Conservation (phyloP, 2,113 vertebrate species). For the Bufo gargarizans region DNA sequence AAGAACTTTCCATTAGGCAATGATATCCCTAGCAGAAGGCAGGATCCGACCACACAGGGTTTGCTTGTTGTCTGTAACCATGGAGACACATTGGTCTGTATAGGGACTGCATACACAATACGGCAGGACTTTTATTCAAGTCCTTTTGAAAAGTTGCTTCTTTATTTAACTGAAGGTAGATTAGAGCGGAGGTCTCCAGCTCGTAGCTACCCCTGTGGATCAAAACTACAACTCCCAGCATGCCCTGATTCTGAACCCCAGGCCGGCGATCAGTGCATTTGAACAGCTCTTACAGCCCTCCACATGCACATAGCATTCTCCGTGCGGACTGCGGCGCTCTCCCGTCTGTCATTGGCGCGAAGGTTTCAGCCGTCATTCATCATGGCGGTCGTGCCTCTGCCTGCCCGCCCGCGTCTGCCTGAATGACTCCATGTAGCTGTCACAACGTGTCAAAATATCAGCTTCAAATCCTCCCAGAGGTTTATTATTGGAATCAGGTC, state of each 20-base stretch:
- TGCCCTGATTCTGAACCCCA: no score
- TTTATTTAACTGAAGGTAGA: no score
- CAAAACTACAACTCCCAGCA: no score
- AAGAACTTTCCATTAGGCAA: no score
- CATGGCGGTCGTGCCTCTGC: not conserved
- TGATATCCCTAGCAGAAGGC: no score
- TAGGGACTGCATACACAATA: not conserved
- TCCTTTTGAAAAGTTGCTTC: not conserved
- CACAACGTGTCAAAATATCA: conserved; percentile 36
- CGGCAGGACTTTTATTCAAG: no score
- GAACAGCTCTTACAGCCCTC: not conserved
- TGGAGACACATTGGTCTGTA: not conserved
- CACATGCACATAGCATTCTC: not conserved
- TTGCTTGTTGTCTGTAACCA: not conserved
- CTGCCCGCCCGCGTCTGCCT: not conserved
- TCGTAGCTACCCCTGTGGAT: no score
- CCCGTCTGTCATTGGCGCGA: not conserved
- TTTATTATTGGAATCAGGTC: conserved; percentile 24
- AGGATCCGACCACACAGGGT: not conserved
- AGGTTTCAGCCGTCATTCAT: not conserved
- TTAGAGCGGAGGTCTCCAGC: no score
- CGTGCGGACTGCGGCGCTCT: not conserved
- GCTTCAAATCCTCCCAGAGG: not conserved
- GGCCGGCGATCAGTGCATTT: no score
- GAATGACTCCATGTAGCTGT: conserved; percentile 26